Percentiles rank a stretch among this genome's conserved stretches.
These are phyloP conservation scores for Leptodactylus fuscus DNA, from an alignment of 2,113 vertebrate genomes.

Conservation along the genomic window DNA sequence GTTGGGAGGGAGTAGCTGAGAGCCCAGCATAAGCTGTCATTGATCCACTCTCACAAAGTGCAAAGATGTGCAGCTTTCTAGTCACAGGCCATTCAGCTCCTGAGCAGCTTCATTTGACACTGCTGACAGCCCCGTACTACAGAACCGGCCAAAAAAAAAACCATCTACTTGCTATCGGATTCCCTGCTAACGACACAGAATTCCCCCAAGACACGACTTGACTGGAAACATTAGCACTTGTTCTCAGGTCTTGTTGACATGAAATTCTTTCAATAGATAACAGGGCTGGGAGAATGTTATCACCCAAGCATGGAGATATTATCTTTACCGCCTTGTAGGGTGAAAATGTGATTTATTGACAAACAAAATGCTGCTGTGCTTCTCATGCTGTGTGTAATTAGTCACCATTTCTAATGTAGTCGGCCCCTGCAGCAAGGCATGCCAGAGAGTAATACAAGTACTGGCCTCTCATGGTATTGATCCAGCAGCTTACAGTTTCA, in stretches of 20 bases:
- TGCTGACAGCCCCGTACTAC: constrained; percentile 73
- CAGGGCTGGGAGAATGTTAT: constrained; percentile 62
- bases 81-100: constrained; percentile 76
- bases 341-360: constrained; percentile 57
- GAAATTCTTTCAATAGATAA: constrained; percentile 72
- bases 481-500: constrained; percentile 22
- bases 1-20: constrained; percentile 70
- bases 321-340: constrained; percentile 47
- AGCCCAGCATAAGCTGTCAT: constrained; percentile 77
- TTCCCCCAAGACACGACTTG: constrained; percentile 68
- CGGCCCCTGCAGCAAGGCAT: constrained; percentile 17
- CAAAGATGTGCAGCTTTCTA: constrained; percentile 71
- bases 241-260: constrained; percentile 75
- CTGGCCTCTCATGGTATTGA: constrained; percentile 30
- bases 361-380: constrained; percentile 51
- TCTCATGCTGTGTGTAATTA: constrained; percentile 50
- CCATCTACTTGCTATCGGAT: constrained; percentile 67
- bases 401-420: constrained; percentile 46
- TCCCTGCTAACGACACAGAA: constrained; percentile 69
- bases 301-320: constrained; percentile 57
- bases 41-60: constrained; percentile 75
- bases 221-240: constrained; percentile 78
- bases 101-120: constrained; percentile 75
- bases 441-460: constrained; percentile 45
- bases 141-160: constrained; percentile 60